A percentile compares a stretch with the other conserved stretches of the same genome.
Conservation (phyloP, 2,888 invertebrate species). For the Tortrix viridana region DNA sequence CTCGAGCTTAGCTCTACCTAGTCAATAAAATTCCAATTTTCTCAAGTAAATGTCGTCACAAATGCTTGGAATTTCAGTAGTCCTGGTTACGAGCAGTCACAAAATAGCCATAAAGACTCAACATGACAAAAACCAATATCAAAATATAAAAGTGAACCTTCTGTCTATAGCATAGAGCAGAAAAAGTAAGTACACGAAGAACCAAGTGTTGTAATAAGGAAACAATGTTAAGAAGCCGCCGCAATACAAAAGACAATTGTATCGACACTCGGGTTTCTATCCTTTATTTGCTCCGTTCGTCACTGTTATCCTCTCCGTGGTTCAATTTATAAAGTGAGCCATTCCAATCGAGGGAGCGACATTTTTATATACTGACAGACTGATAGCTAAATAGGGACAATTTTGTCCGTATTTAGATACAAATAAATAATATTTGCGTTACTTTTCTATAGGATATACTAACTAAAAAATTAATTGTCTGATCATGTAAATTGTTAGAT, state of each 20-base stretch:
- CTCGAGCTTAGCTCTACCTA: too few relatives aligned
- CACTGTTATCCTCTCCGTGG: slow-evolving; percentile 11
- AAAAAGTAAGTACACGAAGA: not conserved
- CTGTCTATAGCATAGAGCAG: slow-evolving; percentile 3
- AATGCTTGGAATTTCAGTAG: slow-evolving; percentile 27
- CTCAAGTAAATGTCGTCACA: slow-evolving; percentile 26
- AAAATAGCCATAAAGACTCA: slow-evolving; percentile 23
- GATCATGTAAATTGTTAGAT: too few relatives aligned
- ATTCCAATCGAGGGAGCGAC: slow-evolving; percentile 3
- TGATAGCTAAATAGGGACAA: too few relatives aligned
- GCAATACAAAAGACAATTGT: slow-evolving; percentile 31
- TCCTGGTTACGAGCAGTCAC: slow-evolving; percentile 24
- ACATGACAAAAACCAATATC: slow-evolving; percentile 3
- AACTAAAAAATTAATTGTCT: too few relatives aligned
- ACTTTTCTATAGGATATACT: too few relatives aligned
- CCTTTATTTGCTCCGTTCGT: slow-evolving; percentile 23
- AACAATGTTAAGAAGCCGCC: slow-evolving; percentile 24
- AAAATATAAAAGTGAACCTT: slow-evolving; percentile 19
- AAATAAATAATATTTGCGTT: too few relatives aligned
- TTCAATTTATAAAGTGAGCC: slow-evolving; percentile 26
- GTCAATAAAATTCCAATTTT: slow-evolving; percentile 28
- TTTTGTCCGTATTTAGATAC: too few relatives aligned
- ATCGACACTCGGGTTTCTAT: slow-evolving; percentile 30
- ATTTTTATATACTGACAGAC: too few relatives aligned
- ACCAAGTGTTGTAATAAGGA: slow-evolving; percentile 23